Conservation (phyloP, 1,140 invertebrate species). For the Drusus annulatus region DNA sequence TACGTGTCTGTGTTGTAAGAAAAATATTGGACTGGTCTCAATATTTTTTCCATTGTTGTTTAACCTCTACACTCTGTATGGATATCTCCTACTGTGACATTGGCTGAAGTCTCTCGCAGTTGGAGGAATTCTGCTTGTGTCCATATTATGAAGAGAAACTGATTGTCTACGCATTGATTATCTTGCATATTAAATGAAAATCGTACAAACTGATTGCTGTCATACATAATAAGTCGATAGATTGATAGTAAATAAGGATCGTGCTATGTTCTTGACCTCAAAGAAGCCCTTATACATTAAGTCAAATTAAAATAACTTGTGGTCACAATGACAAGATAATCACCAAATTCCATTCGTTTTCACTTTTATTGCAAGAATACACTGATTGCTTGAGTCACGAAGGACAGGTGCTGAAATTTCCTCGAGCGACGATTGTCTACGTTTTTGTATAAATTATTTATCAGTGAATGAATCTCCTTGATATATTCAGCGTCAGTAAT, state of each 20-base stretch:
- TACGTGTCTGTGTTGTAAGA: slow-evolving; percentile 36
- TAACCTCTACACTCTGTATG: slow-evolving; percentile 1
- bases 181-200: slow-evolving; percentile 37
- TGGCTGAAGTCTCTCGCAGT: not conserved
- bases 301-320: not conserved
- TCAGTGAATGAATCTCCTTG: not conserved
- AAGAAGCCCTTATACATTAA: not conserved
- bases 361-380: too few relatives aligned
- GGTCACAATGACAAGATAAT: too few relatives aligned
- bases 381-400: too few relatives aligned
- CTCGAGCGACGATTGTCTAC: not conserved
- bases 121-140: slow-evolving; percentile 15
- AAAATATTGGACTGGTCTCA: not conserved
- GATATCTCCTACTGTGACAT: not conserved
- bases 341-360: too few relatives aligned
- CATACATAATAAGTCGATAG: not conserved
- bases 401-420: not conserved
- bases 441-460: not conserved
- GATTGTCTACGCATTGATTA: not conserved
- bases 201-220: not conserved
- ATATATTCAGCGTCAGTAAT: not conserved
- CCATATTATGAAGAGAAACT: slow-evolving; percentile 13
- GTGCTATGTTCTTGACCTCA: slow-evolving; percentile 6
- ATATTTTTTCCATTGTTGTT: slow-evolving; percentile 20
- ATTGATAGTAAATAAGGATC: not conserved